Evolutionary conservation across 2,888 invertebrate species (phyloP).

Genomic region (Aricia artaxerxes): DNA sequence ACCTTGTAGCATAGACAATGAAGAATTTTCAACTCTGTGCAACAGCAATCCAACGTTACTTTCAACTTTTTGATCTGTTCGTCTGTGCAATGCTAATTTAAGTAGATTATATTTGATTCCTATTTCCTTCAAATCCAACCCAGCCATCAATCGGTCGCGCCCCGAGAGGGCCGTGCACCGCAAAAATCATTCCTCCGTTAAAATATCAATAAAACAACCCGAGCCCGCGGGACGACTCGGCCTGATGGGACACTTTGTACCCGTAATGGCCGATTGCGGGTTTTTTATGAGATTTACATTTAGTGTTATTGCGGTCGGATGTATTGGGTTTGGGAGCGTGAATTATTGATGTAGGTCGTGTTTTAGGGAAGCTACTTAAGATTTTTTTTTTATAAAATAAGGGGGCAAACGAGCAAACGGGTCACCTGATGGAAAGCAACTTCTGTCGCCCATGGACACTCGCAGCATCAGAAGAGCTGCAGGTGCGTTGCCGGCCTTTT

Average conservation of each 20-base stretch:
- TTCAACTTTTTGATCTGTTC: not conserved
- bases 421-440: too few species aligned
- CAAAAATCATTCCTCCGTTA: constrained; percentile 74
- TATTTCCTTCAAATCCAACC: constrained; percentile 51
- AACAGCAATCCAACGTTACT: too few species aligned
- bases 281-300: constrained; percentile 67
- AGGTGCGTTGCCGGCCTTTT: too few species aligned
- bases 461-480: too few species aligned
- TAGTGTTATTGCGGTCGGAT: constrained; percentile 58
- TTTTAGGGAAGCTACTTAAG: not conserved
- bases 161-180: constrained; percentile 70
- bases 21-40: too few species aligned
- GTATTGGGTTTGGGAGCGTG: not conserved
- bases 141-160: constrained; percentile 66
- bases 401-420: too few species aligned
- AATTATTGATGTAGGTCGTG: constrained; percentile 3
- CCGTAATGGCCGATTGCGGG: constrained; percentile 59
- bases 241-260: constrained; percentile 76
- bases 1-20: too few species aligned
- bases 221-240: constrained; percentile 62
- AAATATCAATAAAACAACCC: constrained; percentile 78
- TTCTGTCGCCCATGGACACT: too few species aligned
- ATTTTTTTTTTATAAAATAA: too few species aligned
- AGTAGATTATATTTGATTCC: too few species aligned
- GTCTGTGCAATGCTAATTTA: too few species aligned